phyloP scores from a whole-genome alignment of 2,888 invertebrate species.

The Cybosia mesomella region DNA sequence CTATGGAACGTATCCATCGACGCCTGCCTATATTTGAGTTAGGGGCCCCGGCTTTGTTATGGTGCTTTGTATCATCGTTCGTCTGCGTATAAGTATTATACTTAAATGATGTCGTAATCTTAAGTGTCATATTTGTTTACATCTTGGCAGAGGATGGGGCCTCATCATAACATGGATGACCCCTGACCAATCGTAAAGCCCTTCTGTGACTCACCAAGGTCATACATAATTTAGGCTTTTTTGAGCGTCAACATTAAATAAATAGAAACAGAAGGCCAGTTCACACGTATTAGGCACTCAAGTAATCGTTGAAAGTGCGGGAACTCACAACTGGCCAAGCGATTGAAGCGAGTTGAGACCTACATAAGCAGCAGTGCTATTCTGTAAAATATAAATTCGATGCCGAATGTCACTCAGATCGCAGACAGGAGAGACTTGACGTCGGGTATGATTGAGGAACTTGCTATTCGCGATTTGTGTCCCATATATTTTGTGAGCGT shows the following conservation, averaged over 20 bases:
- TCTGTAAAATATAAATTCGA: neutral
- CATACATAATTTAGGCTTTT: neutral
- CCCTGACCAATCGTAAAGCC: neutral
- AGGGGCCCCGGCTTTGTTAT: conserved; percentile 61
- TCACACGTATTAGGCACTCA: neutral
- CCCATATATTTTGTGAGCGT: too few species aligned
- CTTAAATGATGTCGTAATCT: conserved; percentile 1
- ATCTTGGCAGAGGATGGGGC: neutral
- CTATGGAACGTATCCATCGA: conserved; percentile 62
- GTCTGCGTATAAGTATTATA: conserved; percentile 20
- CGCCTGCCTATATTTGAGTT: conserved; percentile 65
- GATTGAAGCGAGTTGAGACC: neutral
- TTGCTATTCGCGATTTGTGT: too few species aligned
- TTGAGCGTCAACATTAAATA: neutral
- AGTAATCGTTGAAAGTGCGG: neutral
- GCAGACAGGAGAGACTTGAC: too few species aligned
- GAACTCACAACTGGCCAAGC: neutral
- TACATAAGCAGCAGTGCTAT: neutral
- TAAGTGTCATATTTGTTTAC: neutral
- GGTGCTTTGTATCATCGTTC: conserved; percentile 26
- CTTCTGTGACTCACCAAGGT: conserved; percentile 1
- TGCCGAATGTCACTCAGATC: neutral
- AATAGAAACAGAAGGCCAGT: neutral
- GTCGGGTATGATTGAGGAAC: neutral
- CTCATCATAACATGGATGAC: neutral